phyloP scores from a whole-genome alignment of 1,140 invertebrate species.

The Diorhabda sublineata region DNA sequence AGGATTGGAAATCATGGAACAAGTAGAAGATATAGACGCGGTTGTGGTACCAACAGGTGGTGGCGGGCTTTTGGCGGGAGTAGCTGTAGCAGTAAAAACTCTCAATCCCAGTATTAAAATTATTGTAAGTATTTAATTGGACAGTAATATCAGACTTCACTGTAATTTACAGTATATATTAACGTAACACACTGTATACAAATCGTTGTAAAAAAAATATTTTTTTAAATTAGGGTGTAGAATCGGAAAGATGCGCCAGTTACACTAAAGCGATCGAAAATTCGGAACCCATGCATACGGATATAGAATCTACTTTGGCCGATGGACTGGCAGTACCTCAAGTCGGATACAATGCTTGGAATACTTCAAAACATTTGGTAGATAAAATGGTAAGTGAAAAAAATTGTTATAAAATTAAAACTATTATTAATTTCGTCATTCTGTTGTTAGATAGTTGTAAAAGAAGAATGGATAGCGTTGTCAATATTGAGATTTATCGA shows the following conservation, averaged over 20 bases:
- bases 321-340: slow-evolving; percentile 89
- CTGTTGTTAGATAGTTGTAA: slow-evolving; percentile 59
- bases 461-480: slow-evolving; percentile 83
- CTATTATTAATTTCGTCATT: neutral
- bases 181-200: neutral
- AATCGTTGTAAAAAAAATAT: no score
- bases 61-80: slow-evolving; percentile 83
- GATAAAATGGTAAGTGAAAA: slow-evolving; percentile 70
- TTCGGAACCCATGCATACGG: slow-evolving; percentile 63
- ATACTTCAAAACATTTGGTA: slow-evolving; percentile 68
- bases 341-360: slow-evolving; percentile 85
- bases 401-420: neutral
- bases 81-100: slow-evolving; percentile 81
- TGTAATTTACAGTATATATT: no score
- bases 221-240: slow-evolving; percentile 72
- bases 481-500: slow-evolving; percentile 84
- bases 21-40: slow-evolving; percentile 71
- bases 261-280: slow-evolving; percentile 71
- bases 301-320: slow-evolving; percentile 74
- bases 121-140: slow-evolving; percentile 55
- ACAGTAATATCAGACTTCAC: neutral
- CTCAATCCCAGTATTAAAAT: slow-evolving; percentile 73
- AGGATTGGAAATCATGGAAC: slow-evolving; percentile 86
- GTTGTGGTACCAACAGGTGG: slow-evolving; percentile 84
- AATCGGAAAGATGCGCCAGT: slow-evolving; percentile 84